Evolutionary conservation across 1,140 invertebrate species (phyloP).

Genomic region (Tetramorium alpestre): DNA sequence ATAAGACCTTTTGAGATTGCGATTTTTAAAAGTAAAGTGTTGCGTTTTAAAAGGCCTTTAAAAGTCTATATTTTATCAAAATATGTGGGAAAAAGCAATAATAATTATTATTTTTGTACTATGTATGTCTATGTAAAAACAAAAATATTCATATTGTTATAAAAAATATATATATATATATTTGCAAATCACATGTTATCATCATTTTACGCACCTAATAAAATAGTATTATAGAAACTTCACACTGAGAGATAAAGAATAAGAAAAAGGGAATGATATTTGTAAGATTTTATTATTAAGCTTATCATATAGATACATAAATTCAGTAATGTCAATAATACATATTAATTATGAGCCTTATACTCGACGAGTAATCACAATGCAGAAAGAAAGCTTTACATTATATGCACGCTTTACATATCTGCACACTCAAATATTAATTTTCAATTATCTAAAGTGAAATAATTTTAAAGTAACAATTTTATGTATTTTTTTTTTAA

Average conservation of each 20-base stretch:
- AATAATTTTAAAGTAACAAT: background rate
- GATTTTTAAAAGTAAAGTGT: slow-evolving; percentile 44
- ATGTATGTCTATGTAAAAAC: slow-evolving; percentile 55
- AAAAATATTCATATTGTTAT: slow-evolving; percentile 68
- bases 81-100: slow-evolving; percentile 69
- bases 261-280: slow-evolving; percentile 48
- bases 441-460: slow-evolving; percentile 8
- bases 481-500: background rate
- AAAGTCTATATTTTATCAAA: slow-evolving; percentile 70
- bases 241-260: background rate
- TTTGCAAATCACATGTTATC: slow-evolving; percentile 41
- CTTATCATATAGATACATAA: slow-evolving; percentile 71
- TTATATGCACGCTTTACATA: slow-evolving; percentile 21
- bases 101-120: slow-evolving; percentile 75
- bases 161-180: slow-evolving; percentile 67
- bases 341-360: slow-evolving; percentile 60
- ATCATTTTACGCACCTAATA: background rate
- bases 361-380: slow-evolving; percentile 29
- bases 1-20: slow-evolving; percentile 63
- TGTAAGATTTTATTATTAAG: slow-evolving; percentile 75
- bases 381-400: slow-evolving; percentile 39
- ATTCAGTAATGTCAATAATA: slow-evolving; percentile 58
- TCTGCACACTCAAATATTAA: slow-evolving; percentile 26
- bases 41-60: slow-evolving; percentile 48
- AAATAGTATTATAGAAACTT: slow-evolving; percentile 1